A percentile compares a stretch with the other conserved stretches of the same genome.
phyloP scores from a whole-genome alignment of 1,140 invertebrate species.

The Zophobas morio region DNA sequence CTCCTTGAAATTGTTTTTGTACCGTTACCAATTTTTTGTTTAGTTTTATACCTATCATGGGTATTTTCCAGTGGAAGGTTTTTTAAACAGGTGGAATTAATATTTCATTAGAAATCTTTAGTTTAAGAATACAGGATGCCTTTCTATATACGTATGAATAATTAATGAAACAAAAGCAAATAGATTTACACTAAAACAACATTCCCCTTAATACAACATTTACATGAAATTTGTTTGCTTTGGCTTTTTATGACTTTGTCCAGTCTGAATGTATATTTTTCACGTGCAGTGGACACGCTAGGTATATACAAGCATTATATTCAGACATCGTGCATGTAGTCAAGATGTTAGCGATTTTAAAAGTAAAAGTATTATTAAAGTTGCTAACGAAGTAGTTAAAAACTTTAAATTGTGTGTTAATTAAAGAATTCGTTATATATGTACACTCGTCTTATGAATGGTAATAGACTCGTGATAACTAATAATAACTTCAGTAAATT shows the following conservation, averaged over 20 bases:
- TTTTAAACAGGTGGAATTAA: constrained; percentile 6
- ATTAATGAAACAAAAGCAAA: constrained; percentile 50
- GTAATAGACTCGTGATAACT: constrained; percentile 14
- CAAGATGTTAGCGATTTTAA: constrained; percentile 33
- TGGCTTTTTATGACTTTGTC: constrained; percentile 46
- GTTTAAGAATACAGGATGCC: constrained; percentile 27
- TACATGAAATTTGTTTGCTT: constrained; percentile 47
- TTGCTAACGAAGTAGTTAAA: constrained; percentile 33
- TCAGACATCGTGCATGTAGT: background rate
- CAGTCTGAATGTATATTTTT: constrained; percentile 36
- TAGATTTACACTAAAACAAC: constrained; percentile 51
- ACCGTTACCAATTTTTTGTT: constrained; percentile 14
- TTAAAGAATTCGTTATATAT: constrained; percentile 40
- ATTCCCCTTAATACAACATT: constrained; percentile 49
- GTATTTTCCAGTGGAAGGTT: background rate
- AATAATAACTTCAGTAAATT: constrained; percentile 20
- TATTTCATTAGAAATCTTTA: constrained; percentile 16
- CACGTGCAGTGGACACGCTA: constrained; percentile 25
- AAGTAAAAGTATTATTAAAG: constrained; percentile 33
- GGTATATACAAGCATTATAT: background rate
- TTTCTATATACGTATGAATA: constrained; percentile 45
- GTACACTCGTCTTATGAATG: constrained; percentile 21
- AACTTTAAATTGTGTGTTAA: constrained; percentile 39
- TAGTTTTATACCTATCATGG: background rate
- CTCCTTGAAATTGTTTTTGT: constrained; percentile 3